Conservation (phyloP, 2,797 vertebrate genomes). For the Arctocebus calabarensis region DNA sequence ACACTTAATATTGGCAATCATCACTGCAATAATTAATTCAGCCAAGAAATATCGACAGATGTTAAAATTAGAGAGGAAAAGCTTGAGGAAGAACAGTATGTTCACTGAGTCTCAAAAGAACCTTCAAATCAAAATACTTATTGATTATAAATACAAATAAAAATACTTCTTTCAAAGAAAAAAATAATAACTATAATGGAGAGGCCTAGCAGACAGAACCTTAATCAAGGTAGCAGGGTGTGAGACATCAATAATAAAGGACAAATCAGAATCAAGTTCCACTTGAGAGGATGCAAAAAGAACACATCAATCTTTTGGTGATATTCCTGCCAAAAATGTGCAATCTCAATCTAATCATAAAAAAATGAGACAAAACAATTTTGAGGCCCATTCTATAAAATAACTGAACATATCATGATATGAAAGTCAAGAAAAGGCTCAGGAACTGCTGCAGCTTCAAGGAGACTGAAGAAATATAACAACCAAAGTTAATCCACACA, state of each 20-base stretch:
- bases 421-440: conserved; percentile 1
- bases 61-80: not conserved
- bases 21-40: not conserved
- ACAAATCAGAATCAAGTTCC: conserved; percentile 6
- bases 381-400: not conserved
- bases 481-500: conserved; percentile 9
- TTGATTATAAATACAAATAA: not conserved
- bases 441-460: not conserved
- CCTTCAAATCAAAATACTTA: conserved; percentile 35
- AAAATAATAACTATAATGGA: not conserved
- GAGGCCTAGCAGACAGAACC: not conserved
- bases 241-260: not conserved
- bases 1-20: conserved; percentile 5
- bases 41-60: conserved; percentile 41
- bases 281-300: not conserved
- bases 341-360: not conserved
- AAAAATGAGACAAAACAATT: not conserved
- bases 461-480: not conserved
- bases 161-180: conserved; percentile 37
- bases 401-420: not conserved
- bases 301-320: not conserved
- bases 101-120: not conserved
- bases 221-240: not conserved
- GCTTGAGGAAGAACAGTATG: not conserved
- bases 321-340: not conserved